phyloP scores from a whole-genome alignment of 2,888 invertebrate genomes.

The Sinodicranocentrus sp. region DNA sequence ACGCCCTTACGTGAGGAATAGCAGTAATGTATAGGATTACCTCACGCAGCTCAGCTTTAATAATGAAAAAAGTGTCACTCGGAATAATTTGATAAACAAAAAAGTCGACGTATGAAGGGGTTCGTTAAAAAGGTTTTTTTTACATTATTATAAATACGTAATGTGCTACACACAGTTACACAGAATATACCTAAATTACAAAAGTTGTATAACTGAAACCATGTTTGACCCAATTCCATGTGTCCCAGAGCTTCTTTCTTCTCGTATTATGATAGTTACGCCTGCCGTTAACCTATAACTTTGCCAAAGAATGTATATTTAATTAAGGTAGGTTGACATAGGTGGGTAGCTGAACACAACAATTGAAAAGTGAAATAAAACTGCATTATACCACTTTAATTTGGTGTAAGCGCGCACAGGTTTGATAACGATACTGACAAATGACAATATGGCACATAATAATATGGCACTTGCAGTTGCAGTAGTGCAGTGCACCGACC shows the following conservation, averaged over 20 bases:
- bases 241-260: slow-evolving; percentile 60
- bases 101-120: neutral
- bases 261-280: neutral
- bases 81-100: neutral
- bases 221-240: slow-evolving; percentile 61
- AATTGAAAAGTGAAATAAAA: slow-evolving; percentile 8
- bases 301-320: neutral
- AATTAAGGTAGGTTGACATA: neutral
- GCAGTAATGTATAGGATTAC: neutral
- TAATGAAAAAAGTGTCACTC: neutral
- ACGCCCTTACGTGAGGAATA: neutral
- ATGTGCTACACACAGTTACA: neutral
- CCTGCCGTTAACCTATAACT: neutral
- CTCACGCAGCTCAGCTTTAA: neutral
- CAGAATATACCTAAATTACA: slow-evolving; percentile 1
- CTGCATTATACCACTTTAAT: neutral
- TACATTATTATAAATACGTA: too few relatives aligned
- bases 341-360: too few relatives aligned
- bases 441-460: neutral
- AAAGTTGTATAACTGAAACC: slow-evolving; percentile 35
- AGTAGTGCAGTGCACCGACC: too few relatives aligned
- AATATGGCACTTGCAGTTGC: too few relatives aligned
- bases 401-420: neutral
- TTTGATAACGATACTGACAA: neutral
- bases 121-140: too few relatives aligned